Conservation (phyloP, 2,888 invertebrate species). For the Linyphia triangularis region DNA sequence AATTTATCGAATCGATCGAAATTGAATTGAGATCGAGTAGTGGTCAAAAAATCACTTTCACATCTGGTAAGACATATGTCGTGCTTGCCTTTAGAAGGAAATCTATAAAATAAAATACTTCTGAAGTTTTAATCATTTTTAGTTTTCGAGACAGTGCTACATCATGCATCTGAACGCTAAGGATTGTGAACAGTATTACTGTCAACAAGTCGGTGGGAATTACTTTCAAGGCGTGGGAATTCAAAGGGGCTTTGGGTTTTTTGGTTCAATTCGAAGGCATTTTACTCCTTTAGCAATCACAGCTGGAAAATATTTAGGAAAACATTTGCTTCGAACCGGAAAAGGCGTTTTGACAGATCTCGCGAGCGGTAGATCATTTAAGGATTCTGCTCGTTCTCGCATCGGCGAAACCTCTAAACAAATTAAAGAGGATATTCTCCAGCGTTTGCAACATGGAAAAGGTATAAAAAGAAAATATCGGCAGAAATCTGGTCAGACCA, state of each 20-base stretch:
- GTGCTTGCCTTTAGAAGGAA: conserved; percentile 15
- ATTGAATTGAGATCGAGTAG: conserved; percentile 16
- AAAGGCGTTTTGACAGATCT: conserved; percentile 23
- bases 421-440: conserved; percentile 36
- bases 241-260: conserved; percentile 42
- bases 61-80: conserved; percentile 3
- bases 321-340: not conserved
- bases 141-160: too few species aligned
- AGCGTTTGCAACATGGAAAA: conserved; percentile 20
- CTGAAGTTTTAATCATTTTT: not conserved
- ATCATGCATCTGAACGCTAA: conserved; percentile 20
- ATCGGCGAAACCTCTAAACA: not conserved
- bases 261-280: conserved; percentile 10
- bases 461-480: conserved; percentile 26
- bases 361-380: conserved; percentile 5
- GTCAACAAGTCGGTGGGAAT: not conserved
- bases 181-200: conserved; percentile 35
- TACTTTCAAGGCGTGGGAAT: conserved; percentile 1
- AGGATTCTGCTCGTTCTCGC: not conserved
- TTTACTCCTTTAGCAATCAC: not conserved
- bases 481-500: not conserved
- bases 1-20: conserved; percentile 30
- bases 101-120: not conserved
- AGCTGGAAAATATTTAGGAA: conserved; percentile 20
- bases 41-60: conserved; percentile 30